Conservation (phyloP, 1,140 invertebrate genomes). For the Ceratina calcarata region DNA sequence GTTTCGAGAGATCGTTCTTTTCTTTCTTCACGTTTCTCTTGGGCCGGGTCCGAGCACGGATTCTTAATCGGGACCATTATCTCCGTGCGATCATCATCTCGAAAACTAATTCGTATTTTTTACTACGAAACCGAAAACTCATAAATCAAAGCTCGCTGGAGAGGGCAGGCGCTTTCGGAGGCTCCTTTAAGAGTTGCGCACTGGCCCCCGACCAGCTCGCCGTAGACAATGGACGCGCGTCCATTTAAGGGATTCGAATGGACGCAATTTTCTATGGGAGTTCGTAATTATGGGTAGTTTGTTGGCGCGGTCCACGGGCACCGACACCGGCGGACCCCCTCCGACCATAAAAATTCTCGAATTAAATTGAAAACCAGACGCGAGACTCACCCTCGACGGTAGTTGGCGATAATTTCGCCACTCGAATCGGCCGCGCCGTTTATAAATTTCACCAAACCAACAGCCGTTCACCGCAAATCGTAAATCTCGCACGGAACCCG, state of each 20-base stretch:
- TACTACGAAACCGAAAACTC: constrained; percentile 80
- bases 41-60: constrained; percentile 61
- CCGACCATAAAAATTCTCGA: constrained; percentile 74
- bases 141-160: constrained; percentile 77
- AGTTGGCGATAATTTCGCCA: not conserved
- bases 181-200: constrained; percentile 60
- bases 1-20: not conserved
- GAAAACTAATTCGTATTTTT: constrained; percentile 80
- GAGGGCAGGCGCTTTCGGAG: constrained; percentile 41
- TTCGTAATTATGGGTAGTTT: constrained; percentile 80
- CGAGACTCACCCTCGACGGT: constrained; percentile 8
- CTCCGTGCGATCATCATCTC: constrained; percentile 79
- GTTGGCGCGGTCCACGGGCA: constrained; percentile 62
- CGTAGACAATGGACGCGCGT: constrained; percentile 73
- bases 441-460: not conserved
- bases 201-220: constrained; percentile 34
- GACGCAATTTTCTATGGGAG: constrained; percentile 80
- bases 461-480: not conserved
- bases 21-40: constrained; percentile 46
- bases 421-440: not conserved
- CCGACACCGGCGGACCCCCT: constrained; percentile 46
- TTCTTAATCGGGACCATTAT: constrained; percentile 80
- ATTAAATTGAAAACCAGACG: constrained; percentile 71
- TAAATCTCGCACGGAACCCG: not conserved
- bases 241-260: constrained; percentile 78